A percentile compares a stretch with the other conserved stretches of the same genome.
These are phyloP conservation scores for Dissostichus mawsoni DNA, from an alignment of 2,113 vertebrate genomes.

Conservation along the genomic window DNA sequence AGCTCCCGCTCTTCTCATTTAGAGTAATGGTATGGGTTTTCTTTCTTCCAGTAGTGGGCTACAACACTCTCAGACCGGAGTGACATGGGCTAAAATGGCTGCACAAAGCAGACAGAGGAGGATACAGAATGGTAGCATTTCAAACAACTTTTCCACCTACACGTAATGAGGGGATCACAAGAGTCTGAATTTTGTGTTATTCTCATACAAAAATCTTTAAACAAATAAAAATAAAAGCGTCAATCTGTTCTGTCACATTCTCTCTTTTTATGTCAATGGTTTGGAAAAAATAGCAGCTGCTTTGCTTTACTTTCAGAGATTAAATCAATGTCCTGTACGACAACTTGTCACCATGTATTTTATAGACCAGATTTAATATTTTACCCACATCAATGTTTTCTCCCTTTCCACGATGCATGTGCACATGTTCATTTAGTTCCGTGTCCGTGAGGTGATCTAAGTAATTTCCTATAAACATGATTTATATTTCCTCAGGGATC, in stretches of 20 bases:
- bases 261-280: neutral
- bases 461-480: slow-evolving; percentile 58
- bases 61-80: slow-evolving; percentile 18
- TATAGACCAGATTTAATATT: slow-evolving; percentile 11
- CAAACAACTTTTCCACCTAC: neutral
- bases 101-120: slow-evolving; percentile 12
- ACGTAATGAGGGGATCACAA: neutral
- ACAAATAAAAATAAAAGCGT: too few species aligned
- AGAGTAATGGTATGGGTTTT: slow-evolving; percentile 24
- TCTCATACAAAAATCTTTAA: too few species aligned
- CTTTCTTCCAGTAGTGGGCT: slow-evolving; percentile 30
- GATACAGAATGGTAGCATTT: slow-evolving; percentile 11
- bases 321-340: neutral
- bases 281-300: neutral
- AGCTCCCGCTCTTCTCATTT: slow-evolving; percentile 46
- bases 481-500: slow-evolving; percentile 65
- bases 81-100: slow-evolving; percentile 41
- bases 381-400: slow-evolving; percentile 8
- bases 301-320: neutral
- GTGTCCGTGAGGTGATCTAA: slow-evolving; percentile 20
- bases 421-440: neutral
- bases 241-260: neutral
- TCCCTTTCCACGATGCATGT: neutral
- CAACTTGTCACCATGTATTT: slow-evolving; percentile 1
- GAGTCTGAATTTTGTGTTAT: neutral